Base-by-base conservation (phyloP, 2,797 vertebrate species). In the Sorex maritimensis region DNA sequence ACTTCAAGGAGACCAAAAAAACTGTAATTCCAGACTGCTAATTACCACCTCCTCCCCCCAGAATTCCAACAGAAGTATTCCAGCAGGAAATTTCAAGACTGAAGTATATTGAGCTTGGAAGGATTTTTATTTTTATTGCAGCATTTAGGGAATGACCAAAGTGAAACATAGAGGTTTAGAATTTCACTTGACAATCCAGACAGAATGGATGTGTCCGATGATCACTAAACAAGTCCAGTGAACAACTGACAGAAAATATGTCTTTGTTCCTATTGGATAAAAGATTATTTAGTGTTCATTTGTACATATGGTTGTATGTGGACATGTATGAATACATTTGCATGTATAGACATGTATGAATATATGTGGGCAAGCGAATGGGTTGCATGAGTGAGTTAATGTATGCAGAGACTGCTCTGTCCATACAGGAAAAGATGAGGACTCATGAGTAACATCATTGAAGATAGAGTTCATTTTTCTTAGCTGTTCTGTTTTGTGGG, bases 61-160 rank as follows among this genome's bases (percentile, higher is more conserved):
- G 85, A 74, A 75, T 49, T 94, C 79, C 81, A 79, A 6, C 5
- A 67, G 73, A 38, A 68, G 74, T 30, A 73, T 88, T 90, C 94
- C 93, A 90, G 88, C 41, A 93, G 79, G 75, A 82, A 80, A 63
- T 81, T 87, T 94, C 74, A 28, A 77, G 30, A 74, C 84, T 21
- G 41, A 71, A 68, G 49, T 14, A 84, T 2, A 34, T 14, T 6
- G 41, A 63, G 61, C 77, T 72, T 34, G 41, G 30, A 49, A 38
- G 44, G 68, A 11, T 73, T 10, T 26, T 49, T 21, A 79, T 71
- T 72, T 69, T 91, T 71, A 55, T 15, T 61, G 58, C 30, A 73
- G 87, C 49, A 61, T 81, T 86, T 67, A 81, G 84, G 63, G 87
- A 86, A 44, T 91, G 86, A 74, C 84, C 71, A 63, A 52, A 94